phyloP scores from a whole-genome alignment of 2,888 invertebrate genomes.

The Hartigia nigra region DNA sequence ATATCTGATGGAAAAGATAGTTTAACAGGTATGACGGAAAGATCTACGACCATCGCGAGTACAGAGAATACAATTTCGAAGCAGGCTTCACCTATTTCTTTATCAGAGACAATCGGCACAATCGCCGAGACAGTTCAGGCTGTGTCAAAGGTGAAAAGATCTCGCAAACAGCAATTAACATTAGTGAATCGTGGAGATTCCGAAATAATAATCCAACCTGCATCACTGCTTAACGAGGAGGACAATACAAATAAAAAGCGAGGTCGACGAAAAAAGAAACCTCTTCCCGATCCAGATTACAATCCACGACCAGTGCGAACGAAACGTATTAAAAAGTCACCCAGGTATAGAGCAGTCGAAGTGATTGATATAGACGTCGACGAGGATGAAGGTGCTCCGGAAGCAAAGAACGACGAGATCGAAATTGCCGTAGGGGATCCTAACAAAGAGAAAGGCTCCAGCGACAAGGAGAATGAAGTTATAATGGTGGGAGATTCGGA shows the following conservation, averaged over 20 bases:
- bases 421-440: slow-evolving; percentile 56
- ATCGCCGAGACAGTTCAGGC: slow-evolving; percentile 15
- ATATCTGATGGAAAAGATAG: slow-evolving; percentile 1
- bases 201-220: slow-evolving; percentile 63
- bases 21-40: neutral
- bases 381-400: slow-evolving; percentile 35
- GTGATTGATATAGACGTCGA: slow-evolving; percentile 61
- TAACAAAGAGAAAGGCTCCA: slow-evolving; percentile 60
- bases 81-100: slow-evolving; percentile 17
- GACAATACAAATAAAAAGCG: slow-evolving; percentile 39
- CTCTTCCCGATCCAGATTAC: slow-evolving; percentile 42
- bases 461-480: slow-evolving; percentile 62
- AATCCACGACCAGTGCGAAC: slow-evolving; percentile 39
- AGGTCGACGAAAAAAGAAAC: slow-evolving; percentile 46
- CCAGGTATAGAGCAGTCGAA: slow-evolving; percentile 40
- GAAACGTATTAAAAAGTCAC: slow-evolving; percentile 33
- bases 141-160: slow-evolving; percentile 49
- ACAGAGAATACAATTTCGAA: neutral
- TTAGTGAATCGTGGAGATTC: slow-evolving; percentile 61
- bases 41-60: slow-evolving; percentile 15
- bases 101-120: slow-evolving; percentile 25
- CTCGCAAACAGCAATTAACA: slow-evolving; percentile 60
- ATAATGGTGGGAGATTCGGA: slow-evolving; percentile 61
- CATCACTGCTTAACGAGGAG: slow-evolving; percentile 44
- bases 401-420: slow-evolving; percentile 38